phyloP scores from a whole-genome alignment of 1,140 invertebrate species.

The Popillia japonica region DNA sequence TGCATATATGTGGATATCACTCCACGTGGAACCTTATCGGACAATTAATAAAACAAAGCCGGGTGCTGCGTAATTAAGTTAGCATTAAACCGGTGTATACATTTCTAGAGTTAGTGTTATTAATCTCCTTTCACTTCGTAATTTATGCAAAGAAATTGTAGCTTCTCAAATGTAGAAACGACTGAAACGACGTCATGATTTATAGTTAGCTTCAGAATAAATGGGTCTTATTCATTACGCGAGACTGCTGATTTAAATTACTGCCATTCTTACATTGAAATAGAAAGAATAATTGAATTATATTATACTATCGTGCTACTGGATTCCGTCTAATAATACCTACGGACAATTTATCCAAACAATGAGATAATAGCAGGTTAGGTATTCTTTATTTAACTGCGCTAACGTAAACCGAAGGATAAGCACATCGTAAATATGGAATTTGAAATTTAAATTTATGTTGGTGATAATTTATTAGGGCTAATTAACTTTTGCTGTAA shows the following conservation, averaged over 20 bases:
- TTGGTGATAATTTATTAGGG: too few relatives aligned
- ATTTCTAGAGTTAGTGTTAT: not conserved
- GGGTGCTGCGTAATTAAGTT: slow-evolving; percentile 1
- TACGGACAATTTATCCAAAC: too few relatives aligned
- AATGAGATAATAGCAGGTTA: too few relatives aligned
- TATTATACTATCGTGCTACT: not conserved
- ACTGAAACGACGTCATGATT: not conserved
- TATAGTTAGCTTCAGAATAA: not conserved
- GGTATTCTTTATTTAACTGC: too few relatives aligned
- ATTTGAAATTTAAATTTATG: too few relatives aligned
- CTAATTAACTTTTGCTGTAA: too few relatives aligned
- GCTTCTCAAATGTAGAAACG: slow-evolving; percentile 5
- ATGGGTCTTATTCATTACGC: slow-evolving; percentile 11
- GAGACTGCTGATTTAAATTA: not conserved
- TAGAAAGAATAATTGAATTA: not conserved
- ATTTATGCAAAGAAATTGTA: slow-evolving; percentile 19
- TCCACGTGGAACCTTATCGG: not conserved
- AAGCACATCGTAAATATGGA: too few relatives aligned
- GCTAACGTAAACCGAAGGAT: too few relatives aligned
- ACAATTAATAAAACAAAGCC: slow-evolving; percentile 7
- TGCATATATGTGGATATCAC: not conserved
- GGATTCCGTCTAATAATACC: not conserved
- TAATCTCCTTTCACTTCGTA: slow-evolving; percentile 8
- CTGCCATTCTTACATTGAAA: not conserved
- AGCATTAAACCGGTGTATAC: not conserved